Evolutionary conservation across 2,113 vertebrate genomes (phyloP).

Genomic region (Gracilinanus agilis): DNA sequence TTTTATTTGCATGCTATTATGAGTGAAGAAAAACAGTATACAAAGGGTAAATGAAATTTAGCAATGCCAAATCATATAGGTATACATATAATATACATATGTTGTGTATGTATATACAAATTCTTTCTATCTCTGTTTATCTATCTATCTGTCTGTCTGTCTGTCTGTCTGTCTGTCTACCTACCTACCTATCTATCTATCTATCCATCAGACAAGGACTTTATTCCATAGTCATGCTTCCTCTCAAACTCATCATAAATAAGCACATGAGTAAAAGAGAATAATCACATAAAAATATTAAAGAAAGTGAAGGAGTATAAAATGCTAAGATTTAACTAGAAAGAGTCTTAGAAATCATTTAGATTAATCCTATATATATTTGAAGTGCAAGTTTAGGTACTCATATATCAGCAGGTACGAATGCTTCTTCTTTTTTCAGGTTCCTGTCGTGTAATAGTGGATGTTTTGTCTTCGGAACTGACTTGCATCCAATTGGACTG

Average conservation of each 20-base stretch:
- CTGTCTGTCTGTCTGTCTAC: too few relatives aligned
- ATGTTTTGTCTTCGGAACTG: constrained; percentile 14
- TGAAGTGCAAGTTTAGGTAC: neutral
- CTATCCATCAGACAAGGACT: neutral
- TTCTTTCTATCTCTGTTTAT: too few relatives aligned
- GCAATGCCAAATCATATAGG: neutral
- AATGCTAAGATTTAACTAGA: neutral
- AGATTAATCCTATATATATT: neutral
- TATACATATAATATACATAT: too few relatives aligned
- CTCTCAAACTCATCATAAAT: neutral
- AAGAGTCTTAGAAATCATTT: neutral
- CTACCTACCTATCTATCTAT: too few relatives aligned
- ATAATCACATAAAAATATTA: neutral
- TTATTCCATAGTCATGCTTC: constrained; percentile 5
- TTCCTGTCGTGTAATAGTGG: neutral
- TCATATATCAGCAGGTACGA: neutral
- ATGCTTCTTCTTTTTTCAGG: neutral
- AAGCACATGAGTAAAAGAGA: accelerated
- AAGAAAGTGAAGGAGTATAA: neutral
- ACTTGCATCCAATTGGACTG: neutral
- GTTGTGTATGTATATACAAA: too few relatives aligned
- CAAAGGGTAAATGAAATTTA: neutral
- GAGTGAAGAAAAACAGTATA: neutral
- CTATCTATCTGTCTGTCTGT: too few relatives aligned
- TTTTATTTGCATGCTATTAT: neutral